Evolutionary conservation across 1,140 invertebrate species (phyloP).

Genomic region (Drosophila pectinifera): DNA sequence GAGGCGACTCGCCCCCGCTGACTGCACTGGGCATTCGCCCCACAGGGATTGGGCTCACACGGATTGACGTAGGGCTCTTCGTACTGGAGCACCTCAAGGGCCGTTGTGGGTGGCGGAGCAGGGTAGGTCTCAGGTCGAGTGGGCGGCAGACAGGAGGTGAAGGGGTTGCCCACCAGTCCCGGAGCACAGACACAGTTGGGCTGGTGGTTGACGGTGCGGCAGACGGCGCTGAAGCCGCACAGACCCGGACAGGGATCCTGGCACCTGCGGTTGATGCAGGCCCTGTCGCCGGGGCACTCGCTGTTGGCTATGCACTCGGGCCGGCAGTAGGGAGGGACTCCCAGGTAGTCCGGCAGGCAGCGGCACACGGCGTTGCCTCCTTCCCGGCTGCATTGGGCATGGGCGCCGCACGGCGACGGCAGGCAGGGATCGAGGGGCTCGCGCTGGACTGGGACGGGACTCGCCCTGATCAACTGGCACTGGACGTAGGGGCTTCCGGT

Average conservation of each 20-base stretch:
- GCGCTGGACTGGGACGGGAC: conserved; percentile 89
- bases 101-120: conserved; percentile 71
- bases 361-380: conserved; percentile 89
- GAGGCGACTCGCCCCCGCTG: conserved; percentile 88
- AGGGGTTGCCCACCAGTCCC: conserved; percentile 91
- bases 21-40: conserved; percentile 87
- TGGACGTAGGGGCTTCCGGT: conserved; percentile 90
- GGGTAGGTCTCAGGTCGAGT: conserved; percentile 76
- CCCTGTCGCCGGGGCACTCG: conserved; percentile 89
- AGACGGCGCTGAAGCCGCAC: conserved; percentile 88
- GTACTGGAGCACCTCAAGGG: conserved; percentile 90
- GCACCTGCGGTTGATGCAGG: conserved; percentile 89
- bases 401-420: conserved; percentile 91
- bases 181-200: conserved; percentile 89
- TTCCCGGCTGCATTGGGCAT: conserved; percentile 88
- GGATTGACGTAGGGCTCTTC: conserved; percentile 89
- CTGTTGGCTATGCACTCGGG: conserved; percentile 88
- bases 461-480: conserved; percentile 88
- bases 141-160: conserved; percentile 86
- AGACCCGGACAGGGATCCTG: conserved; percentile 87
- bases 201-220: conserved; percentile 88
- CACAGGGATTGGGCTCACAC: conserved; percentile 88
- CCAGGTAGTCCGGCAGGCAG: conserved; percentile 89
- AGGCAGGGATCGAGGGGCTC: conserved; percentile 89
- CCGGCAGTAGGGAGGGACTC: conserved; percentile 89